Percentiles rank a stretch among this genome's conserved stretches.
These are phyloP conservation scores for Lasioglossum marginatum DNA, from an alignment of 2,888 invertebrate genomes.

Conservation along the genomic window DNA sequence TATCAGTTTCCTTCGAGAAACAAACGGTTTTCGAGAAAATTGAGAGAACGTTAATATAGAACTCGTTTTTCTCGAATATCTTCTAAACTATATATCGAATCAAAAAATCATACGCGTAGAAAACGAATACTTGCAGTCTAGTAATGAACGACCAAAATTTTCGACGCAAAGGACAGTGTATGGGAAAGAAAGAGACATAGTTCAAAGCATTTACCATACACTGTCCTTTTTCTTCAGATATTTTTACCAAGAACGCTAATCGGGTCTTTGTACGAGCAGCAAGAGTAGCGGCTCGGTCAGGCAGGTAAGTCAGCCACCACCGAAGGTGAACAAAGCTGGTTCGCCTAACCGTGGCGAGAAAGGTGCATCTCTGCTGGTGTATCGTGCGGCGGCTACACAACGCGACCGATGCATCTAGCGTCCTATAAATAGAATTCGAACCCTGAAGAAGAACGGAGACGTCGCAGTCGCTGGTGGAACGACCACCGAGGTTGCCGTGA, in stretches of 20 bases:
- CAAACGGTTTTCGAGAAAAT: no score
- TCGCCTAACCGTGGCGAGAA: not conserved
- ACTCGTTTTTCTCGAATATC: no score
- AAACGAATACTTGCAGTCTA: no score
- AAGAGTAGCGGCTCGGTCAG: not conserved
- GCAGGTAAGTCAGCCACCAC: not conserved
- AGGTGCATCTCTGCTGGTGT: not conserved
- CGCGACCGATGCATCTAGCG: conserved; percentile 24
- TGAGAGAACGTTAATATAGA: no score
- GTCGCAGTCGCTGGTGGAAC: conserved; percentile 26
- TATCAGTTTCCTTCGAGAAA: no score
- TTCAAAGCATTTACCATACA: no score
- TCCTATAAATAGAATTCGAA: conserved; percentile 59
- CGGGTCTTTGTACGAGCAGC: conserved; percentile 22
- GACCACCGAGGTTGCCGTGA: conserved; percentile 38
- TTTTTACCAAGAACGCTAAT: conserved; percentile 38
- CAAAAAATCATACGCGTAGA: no score
- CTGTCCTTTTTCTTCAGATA: no score
- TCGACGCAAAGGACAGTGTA: no score
- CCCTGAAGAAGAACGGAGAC: conserved; percentile 46
- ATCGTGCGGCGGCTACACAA: conserved; percentile 6
- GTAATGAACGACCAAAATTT: no score
- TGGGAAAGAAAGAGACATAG: no score
- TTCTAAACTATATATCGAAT: no score
- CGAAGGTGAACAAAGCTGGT: conserved; percentile 12